These are phyloP conservation scores for Potamilus streckersoni DNA, from an alignment of 1,140 invertebrate genomes.

Conservation along the genomic window DNA sequence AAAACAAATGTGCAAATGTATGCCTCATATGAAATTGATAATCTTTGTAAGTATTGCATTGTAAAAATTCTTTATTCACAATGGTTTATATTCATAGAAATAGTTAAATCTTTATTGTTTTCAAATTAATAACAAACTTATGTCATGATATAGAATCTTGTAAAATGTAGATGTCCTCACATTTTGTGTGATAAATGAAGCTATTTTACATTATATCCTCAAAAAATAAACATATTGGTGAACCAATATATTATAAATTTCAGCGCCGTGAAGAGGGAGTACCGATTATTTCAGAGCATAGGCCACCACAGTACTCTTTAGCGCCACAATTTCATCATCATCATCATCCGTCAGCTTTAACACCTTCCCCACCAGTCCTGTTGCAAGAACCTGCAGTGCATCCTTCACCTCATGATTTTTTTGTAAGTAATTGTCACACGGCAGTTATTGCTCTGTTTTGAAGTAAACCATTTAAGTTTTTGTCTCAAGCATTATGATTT, in stretches of 20 bases:
- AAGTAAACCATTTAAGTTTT: background rate
- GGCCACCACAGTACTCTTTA: constrained; percentile 33
- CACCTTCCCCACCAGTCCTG: constrained; percentile 56
- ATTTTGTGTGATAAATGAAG: too few species aligned
- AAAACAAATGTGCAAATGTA: too few species aligned
- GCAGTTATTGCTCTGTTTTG: background rate
- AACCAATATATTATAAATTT: constrained; percentile 8
- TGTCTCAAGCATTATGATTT: too few species aligned
- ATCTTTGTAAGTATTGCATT: too few species aligned
- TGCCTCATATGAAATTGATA: too few species aligned
- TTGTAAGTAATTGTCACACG: constrained; percentile 45
- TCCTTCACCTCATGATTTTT: constrained; percentile 62
- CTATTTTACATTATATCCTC: too few species aligned
- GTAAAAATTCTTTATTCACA: too few species aligned
- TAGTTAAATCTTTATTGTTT: too few species aligned
- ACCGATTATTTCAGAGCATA: constrained; percentile 45
- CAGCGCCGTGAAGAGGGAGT: constrained; percentile 57
- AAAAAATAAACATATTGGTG: background rate
- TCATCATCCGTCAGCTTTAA: constrained; percentile 38
- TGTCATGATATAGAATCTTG: too few species aligned
- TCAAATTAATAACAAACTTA: too few species aligned
- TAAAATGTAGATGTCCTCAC: too few species aligned
- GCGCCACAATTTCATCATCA: constrained; percentile 29
- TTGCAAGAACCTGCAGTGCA: constrained; percentile 65
- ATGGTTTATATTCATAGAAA: too few species aligned